Percentiles rank a stretch among this genome's conserved stretches.
Conservation (phyloP, 2,888 invertebrate genomes). For the Selenia dentaria region DNA sequence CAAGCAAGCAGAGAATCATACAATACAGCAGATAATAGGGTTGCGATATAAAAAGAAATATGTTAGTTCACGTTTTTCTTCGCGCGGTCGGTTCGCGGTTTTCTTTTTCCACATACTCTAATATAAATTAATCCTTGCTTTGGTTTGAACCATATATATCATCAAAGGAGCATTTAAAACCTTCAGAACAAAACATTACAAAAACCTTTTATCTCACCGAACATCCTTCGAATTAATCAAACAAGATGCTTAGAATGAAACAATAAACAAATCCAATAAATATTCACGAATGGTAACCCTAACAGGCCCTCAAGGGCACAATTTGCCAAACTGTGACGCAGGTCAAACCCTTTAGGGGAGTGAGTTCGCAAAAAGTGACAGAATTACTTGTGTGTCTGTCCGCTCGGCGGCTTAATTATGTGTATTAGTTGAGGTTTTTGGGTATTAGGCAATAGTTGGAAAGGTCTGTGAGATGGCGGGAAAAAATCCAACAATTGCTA, state of each 20-base stretch:
- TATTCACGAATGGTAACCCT: conserved; percentile 33
- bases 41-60: too few relatives aligned
- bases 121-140: too few relatives aligned
- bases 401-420: conserved; percentile 51
- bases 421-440: conserved; percentile 50
- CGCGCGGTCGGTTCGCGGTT: too few relatives aligned
- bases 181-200: conserved; percentile 5
- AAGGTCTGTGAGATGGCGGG: conserved; percentile 10
- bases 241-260: conserved; percentile 22
- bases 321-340: conserved; percentile 39
- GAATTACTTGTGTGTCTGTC: conserved; percentile 49
- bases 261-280: conserved; percentile 37
- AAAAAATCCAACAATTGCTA: too few relatives aligned
- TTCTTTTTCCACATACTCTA: too few relatives aligned
- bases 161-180: background rate
- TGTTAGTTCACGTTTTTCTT: too few relatives aligned
- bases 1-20: too few relatives aligned
- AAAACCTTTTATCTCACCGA: conserved; percentile 1
- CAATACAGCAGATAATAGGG: too few relatives aligned
- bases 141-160: too few relatives aligned
- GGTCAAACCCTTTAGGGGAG: conserved; percentile 44
- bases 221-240: conserved; percentile 19
- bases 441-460: conserved; percentile 33
- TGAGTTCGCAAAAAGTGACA: conserved; percentile 52
- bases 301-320: conserved; percentile 23